Percentiles rank a stretch among this genome's conserved stretches.
Conservation (phyloP, 2,797 vertebrate species). For the Leptoclinus maculatus region DNA sequence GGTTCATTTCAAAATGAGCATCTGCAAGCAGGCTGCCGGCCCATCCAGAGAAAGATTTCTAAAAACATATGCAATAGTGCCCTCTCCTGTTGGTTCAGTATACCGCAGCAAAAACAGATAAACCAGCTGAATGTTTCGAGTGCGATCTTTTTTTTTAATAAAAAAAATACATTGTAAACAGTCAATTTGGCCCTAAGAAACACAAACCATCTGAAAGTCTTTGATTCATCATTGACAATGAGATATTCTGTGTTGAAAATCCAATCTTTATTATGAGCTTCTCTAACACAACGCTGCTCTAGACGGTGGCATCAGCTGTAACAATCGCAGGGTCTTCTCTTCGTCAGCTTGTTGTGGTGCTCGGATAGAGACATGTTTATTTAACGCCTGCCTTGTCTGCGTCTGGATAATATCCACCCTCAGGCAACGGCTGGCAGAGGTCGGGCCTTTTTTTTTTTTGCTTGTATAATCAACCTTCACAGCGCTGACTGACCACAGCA, state of each 20-base stretch:
- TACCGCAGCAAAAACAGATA: conserved; percentile 31
- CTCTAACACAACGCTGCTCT: conserved; percentile 4
- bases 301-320: conserved; percentile 36
- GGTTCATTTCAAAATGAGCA: conserved; percentile 24
- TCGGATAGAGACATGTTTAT: conserved; percentile 69
- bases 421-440: conserved; percentile 68
- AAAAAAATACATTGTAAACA: not conserved
- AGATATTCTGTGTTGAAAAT: not conserved
- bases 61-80: conserved; percentile 76
- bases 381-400: conserved; percentile 56
- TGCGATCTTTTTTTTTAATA: too few species aligned
- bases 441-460: conserved; percentile 59
- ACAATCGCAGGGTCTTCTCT: conserved; percentile 40
- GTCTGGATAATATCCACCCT: conserved; percentile 70
- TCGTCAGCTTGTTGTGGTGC: conserved; percentile 55
- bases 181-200: not conserved
- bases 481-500: conserved; percentile 51
- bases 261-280: not conserved
- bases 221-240: not conserved
- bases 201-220: not conserved
- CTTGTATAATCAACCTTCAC: conserved; percentile 72
- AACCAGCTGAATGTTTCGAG: not conserved
- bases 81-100: conserved; percentile 66
- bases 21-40: conserved; percentile 6
- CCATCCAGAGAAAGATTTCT: not conserved